Conservation (phyloP, 2,797 vertebrate species). For the Martes flavigula region DNA sequence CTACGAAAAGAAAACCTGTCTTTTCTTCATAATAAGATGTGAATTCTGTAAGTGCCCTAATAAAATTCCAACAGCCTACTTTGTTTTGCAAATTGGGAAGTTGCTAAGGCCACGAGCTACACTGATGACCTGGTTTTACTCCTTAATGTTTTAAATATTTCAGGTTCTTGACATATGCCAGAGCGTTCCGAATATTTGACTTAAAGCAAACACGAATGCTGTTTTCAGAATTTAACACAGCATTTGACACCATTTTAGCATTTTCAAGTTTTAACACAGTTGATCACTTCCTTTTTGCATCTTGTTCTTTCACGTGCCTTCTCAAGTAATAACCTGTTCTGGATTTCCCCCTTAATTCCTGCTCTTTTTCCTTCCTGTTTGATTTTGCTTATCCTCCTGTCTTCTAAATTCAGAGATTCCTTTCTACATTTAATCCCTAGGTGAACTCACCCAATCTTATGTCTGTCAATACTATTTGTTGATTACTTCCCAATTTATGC, state of each 20-base stretch:
- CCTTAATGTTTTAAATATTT: not conserved
- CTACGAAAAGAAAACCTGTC: not conserved
- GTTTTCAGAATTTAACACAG: not conserved
- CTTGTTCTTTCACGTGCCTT: not conserved
- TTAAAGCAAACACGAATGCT: not conserved
- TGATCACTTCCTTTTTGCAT: not conserved
- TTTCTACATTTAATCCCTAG: not conserved
- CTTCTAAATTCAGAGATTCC: not conserved
- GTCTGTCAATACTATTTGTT: not conserved
- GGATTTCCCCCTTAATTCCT: not conserved
- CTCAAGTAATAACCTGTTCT: not conserved
- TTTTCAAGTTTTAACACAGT: not conserved
- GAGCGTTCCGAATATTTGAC: not conserved
- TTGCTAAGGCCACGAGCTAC: not conserved
- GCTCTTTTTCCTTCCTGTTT: not conserved
- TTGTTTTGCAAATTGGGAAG: not conserved
- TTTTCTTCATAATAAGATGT: not conserved
- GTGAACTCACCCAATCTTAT: not conserved
- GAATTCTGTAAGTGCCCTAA: not conserved
- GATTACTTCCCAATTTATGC: not conserved
- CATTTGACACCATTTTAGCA: not conserved
- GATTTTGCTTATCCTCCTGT: not conserved
- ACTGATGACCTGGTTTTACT: not conserved
- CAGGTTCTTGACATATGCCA: not conserved
- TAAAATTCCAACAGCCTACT: not conserved